These are phyloP conservation scores for Ispidina lecontei DNA, from an alignment of 2,797 vertebrate species.

Conservation along the genomic window DNA sequence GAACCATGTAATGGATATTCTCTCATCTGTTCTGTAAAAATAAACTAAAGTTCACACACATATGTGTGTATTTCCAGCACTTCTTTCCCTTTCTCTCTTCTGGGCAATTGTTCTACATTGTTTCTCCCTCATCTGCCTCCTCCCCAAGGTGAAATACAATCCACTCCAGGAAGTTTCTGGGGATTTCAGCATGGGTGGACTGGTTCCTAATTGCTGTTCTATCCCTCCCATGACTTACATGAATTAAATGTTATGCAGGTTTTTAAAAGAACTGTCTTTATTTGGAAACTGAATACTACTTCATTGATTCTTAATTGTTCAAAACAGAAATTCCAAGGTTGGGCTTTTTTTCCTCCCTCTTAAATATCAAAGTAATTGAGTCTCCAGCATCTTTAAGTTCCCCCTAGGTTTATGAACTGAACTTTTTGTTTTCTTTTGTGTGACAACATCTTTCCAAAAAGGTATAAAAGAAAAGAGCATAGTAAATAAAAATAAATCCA, in stretches of 20 bases:
- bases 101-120: background rate
- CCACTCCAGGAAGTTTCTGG: background rate
- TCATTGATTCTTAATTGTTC: background rate
- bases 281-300: background rate
- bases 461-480: background rate
- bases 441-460: constrained; percentile 10
- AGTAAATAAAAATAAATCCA: background rate
- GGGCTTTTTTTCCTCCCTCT: background rate
- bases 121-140: background rate
- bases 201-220: background rate
- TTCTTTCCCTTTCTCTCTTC: background rate
- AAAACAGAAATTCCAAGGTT: background rate
- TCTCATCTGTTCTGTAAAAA: background rate
- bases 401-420: background rate
- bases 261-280: constrained; percentile 1
- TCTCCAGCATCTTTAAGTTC: background rate
- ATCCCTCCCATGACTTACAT: background rate
- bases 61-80: background rate
- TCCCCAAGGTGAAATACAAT: background rate
- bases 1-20: background rate
- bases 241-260: background rate
- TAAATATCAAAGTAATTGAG: constrained; percentile 22
- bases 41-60: background rate
- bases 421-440: constrained; percentile 34
- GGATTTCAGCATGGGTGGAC: background rate